Conservation (phyloP, 1,140 invertebrate species). For the Mycetomoellerius zeteki region DNA sequence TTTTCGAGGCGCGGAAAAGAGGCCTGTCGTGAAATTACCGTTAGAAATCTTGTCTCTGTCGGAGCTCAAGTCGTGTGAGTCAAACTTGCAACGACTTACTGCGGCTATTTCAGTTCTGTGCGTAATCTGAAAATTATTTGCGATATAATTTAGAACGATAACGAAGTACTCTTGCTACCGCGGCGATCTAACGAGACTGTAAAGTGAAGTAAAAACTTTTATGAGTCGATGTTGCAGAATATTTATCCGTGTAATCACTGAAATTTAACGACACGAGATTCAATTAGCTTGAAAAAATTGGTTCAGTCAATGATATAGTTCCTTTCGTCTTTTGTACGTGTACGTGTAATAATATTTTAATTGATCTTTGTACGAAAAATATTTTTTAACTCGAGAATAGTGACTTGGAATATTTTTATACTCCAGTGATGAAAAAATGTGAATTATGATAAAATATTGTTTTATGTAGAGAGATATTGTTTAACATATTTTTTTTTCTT, state of each 20-base stretch:
- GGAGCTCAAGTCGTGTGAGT: constrained; percentile 3
- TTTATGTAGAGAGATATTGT: too few relatives aligned
- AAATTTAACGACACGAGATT: background rate
- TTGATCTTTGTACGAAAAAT: background rate
- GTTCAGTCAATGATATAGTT: background rate
- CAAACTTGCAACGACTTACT: background rate
- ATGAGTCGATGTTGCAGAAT: background rate
- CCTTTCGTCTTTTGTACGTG: background rate
- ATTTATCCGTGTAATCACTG: background rate
- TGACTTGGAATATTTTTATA: too few relatives aligned
- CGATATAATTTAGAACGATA: background rate
- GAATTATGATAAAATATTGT: too few relatives aligned
- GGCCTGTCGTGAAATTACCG: constrained; percentile 31
- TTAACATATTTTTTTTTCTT: too few relatives aligned
- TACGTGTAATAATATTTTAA: background rate
- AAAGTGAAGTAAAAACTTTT: background rate
- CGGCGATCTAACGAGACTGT: background rate
- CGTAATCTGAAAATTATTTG: background rate
- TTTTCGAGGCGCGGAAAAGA: constrained; percentile 53
- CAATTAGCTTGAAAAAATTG: background rate
- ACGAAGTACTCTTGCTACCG: too few relatives aligned
- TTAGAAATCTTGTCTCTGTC: constrained; percentile 12
- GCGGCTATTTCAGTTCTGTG: background rate
- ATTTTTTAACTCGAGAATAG: too few relatives aligned
- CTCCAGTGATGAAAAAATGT: too few relatives aligned